A percentile compares a stretch with the other conserved stretches of the same genome.
These are phyloP conservation scores for Actinia tenebrosa DNA, from an alignment of 64 coral and sea anemone species.

Conservation along the genomic window DNA sequence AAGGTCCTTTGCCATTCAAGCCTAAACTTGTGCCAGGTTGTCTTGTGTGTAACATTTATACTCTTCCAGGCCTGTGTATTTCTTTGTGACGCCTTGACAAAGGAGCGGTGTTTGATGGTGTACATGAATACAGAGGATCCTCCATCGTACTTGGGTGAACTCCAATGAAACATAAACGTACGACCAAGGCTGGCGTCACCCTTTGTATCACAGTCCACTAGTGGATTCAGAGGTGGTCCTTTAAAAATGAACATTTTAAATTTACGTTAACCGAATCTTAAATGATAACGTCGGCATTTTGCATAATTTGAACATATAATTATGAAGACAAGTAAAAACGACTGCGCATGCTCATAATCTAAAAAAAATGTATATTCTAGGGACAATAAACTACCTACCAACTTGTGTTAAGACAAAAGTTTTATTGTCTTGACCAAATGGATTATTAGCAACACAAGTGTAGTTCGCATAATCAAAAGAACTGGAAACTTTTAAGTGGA, in stretches of 20 bases:
- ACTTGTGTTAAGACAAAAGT: constrained; percentile 17
- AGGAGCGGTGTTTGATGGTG: background rate
- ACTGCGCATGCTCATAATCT: too few relatives aligned
- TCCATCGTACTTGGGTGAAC: background rate
- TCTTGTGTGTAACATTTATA: background rate
- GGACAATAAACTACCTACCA: background rate
- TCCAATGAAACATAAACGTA: background rate
- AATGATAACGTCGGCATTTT: too few relatives aligned
- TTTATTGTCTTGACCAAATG: background rate
- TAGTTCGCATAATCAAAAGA: constrained; percentile 1
- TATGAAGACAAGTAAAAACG: too few relatives aligned
- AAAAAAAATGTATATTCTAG: too few relatives aligned
- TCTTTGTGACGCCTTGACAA: background rate
- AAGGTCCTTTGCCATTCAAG: background rate
- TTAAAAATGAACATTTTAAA: too few relatives aligned
- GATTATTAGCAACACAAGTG: constrained; percentile 6
- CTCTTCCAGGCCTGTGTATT: background rate
- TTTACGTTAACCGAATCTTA: too few relatives aligned
- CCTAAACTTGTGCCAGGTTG: background rate
- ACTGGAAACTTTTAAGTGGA: background rate
- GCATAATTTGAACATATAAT: too few relatives aligned
- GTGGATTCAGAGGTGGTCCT: background rate
- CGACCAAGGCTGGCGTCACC: too few relatives aligned
- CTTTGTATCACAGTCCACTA: background rate
- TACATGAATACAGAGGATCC: background rate